Evolutionary conservation across 1,140 invertebrate species (phyloP), one percentile per base, ranked within the genome.

Genomic region (Tachypleus tridentatus): DNA sequence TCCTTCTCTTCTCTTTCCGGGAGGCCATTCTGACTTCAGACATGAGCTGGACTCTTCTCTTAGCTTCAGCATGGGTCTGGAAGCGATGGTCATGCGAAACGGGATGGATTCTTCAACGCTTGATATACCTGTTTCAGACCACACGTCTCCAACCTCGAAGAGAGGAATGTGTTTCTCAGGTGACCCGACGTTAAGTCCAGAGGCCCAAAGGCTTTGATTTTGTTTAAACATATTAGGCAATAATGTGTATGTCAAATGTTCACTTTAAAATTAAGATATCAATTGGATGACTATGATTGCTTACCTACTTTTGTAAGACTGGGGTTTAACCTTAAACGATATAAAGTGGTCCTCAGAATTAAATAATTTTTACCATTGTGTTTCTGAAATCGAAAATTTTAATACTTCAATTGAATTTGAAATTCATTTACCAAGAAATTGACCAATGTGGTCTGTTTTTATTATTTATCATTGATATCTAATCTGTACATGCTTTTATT

Each of bases 181-280:
- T 6, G 66, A 67, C 56, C 63, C 66, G 4, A 53, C 66, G 6
- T 62, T 67, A 6, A 67, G 66, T 64, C 66, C 66, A 58, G 66
- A 67, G 63, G 62, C 66, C 10, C 64, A 67, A 51, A 58, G 66
- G 11, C 63, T 67, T 54, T 64, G 64, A 67, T 58, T 49, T 11
- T 8, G 5, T 49, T 54, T 61, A 53, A 51, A 56, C n/a, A 11
- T 49, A 9, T 51, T 57, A 49, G 52, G 29, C 56, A 50, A 11
- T 48, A 56, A 66, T 66, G 65, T 61, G 60, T 29, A 29, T 2
- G 29, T 63, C 60, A 58, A 57, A 56, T 61, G 53, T 64, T 64
- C 62, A 62, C 63, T 62, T 54, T 54, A 59, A 54, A 57, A 57
- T 51, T 53, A 51, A 59, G 57, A 53, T 58, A 57, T 60, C 59